Evolutionary conservation across 1,140 invertebrate genomes (phyloP), one percentile per base, ranked within the genome.

Genomic region (Coelopa frigida): DNA sequence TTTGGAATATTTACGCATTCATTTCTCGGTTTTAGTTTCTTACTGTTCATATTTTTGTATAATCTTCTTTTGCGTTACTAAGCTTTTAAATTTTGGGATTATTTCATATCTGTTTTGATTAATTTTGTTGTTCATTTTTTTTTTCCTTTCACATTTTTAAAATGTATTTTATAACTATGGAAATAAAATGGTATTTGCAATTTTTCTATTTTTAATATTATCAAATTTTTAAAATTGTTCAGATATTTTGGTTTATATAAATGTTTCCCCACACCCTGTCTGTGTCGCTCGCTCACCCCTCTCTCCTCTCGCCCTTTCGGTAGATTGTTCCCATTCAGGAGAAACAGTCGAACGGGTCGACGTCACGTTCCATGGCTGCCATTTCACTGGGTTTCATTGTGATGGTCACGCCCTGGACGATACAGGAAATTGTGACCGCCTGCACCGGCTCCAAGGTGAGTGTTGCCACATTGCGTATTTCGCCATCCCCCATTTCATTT

Each of bases 341-440:
- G 59, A 73, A 85, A 56, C 76, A 83, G 52, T 75, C 87, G 44
- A 87, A 82, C 41, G 83, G 84, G 4, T 80, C 78, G 50, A 85
- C 85, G 18, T 89, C 86, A 21, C 75, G 86, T 58, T 88, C 87
- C 53, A 89, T 89, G 85, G 87, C 86, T 0, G 85, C 87, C 32
- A 89, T 90, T 79, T 89, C 86, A 51, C 71, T 90, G 54, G 85
- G 85, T 41, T 90, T 89, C 72, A 89, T 90, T 61, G 86, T 90
- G 40, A 84, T 89, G 75, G 86, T 89, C 44, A 89, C 87, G 45
- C 87, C 87, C 21, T 88, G 85, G 77, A 88, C 86, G 21, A 89
- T 89, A 49, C 86, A 89, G 72, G 86, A 90, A 78, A 85, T 90
- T 44, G 86, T 90, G 14, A 85, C 84, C 23, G 85, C 87, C 15